These are phyloP conservation scores for Philonicus albiceps DNA, from an alignment of 2,888 invertebrate species.

Conservation along the genomic window DNA sequence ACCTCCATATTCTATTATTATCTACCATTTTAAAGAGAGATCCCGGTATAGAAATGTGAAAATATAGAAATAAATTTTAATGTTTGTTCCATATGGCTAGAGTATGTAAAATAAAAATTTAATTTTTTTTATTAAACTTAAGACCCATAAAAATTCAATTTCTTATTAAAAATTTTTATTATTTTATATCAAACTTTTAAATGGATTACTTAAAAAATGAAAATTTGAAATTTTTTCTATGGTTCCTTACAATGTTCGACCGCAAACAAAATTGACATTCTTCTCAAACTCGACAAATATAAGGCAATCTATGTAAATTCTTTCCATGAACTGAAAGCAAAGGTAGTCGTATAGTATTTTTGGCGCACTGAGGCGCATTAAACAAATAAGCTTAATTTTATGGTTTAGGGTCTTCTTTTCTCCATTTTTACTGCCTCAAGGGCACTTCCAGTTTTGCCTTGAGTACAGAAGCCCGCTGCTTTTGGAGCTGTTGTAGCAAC, in stretches of 20 bases:
- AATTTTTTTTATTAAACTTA: too few species aligned
- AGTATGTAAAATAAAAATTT: too few species aligned
- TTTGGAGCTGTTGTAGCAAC: neutral
- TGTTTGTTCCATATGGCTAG: too few species aligned
- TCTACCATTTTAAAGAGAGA: too few species aligned
- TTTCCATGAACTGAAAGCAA: neutral
- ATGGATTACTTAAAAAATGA: too few species aligned
- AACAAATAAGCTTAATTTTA: neutral
- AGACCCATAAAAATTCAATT: too few species aligned
- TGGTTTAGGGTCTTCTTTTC: neutral
- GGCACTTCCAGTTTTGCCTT: neutral
- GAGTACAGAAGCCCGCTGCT: neutral
- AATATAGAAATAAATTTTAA: too few species aligned
- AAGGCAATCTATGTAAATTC: neutral
- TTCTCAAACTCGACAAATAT: neutral
- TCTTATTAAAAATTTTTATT: too few species aligned
- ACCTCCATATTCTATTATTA: too few species aligned
- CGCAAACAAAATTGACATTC: neutral
- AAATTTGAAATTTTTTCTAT: neutral
- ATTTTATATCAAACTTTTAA: too few species aligned
- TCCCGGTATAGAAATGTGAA: too few species aligned
- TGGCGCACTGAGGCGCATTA: neutral
- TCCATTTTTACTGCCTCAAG: neutral
- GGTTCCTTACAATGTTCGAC: neutral
- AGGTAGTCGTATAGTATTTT: neutral